These are phyloP conservation scores for Dynastes tityus DNA, from an alignment of 2,888 invertebrate species.

Conservation along the genomic window DNA sequence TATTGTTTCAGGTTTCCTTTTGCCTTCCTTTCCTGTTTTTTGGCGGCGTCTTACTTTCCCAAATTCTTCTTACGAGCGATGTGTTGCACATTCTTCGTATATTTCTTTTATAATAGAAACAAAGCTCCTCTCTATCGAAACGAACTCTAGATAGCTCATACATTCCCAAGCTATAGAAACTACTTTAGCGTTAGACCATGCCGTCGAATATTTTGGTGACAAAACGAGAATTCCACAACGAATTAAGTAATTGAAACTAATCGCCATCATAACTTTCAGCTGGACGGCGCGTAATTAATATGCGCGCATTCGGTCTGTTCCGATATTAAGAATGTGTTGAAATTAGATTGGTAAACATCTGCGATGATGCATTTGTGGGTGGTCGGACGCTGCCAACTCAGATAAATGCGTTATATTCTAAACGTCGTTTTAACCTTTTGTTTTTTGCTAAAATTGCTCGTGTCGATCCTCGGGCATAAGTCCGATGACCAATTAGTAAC, in stretches of 20 bases:
- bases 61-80: too few species aligned
- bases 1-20: too few species aligned
- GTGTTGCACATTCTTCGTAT: too few species aligned
- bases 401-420: slow-evolving; percentile 28
- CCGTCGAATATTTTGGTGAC: background rate
- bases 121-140: too few species aligned
- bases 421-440: background rate
- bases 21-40: too few species aligned
- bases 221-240: slow-evolving; percentile 10
- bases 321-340: slow-evolving; percentile 40
- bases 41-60: too few species aligned
- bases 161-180: too few species aligned
- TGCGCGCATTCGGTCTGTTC: slow-evolving; percentile 10
- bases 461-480: background rate
- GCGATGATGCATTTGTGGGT: slow-evolving; percentile 24
- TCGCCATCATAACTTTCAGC: slow-evolving; percentile 12
- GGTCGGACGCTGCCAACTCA: background rate
- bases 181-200: too few species aligned
- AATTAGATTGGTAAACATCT: slow-evolving; percentile 38
- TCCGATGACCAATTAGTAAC: too few species aligned
- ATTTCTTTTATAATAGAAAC: too few species aligned
- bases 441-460: slow-evolving; percentile 16
- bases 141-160: too few species aligned
- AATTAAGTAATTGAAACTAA: slow-evolving; percentile 37
- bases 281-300: slow-evolving; percentile 30